Evolutionary conservation across 2,888 invertebrate species (phyloP), one percentile per base, ranked within the genome.

Genomic region (Standfussiana lucernea): DNA sequence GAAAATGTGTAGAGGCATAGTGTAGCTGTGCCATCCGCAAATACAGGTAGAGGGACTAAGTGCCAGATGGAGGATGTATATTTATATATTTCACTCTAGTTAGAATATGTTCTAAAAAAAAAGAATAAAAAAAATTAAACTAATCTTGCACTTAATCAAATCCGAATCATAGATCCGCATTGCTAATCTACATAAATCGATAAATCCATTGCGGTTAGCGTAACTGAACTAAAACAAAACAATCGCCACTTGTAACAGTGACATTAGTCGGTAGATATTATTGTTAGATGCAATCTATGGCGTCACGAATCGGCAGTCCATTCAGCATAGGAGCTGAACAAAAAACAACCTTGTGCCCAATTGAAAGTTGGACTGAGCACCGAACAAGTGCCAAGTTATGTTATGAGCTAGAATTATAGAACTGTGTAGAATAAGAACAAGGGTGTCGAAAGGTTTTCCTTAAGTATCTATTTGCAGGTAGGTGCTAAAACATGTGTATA

Each of bases 301-400:
- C 80, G 77, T 87, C 76, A 88, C 79, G 62, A 79, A 80, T 78
- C 35, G 74, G 32, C 72, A 35, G 64, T 62, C 75, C 75, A 83
- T 86, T 85, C 82, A 76, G 75, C 78, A 77, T 76, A 72, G 66
- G 72, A 75, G 72, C 59, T 79, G 78, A 50, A 83, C 75, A 87
- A 88, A 85, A 87, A 85, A 70, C 68, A 81, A 77, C 89, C 89
- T 89, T 89, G 85, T 70, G 68, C 73, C 59, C 71, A 61, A 84
- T 87, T 82, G 85, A 89, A 88, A 89, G 89, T 79, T 47, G 75
- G 37, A 53, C 72, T 72, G 32, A 66, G 72, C 47, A 21, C 65
- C 47, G 47, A 62, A 71, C 65, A 69, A 86, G 72, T 74, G 59
- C 64, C 45, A 42, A 47, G 45, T 50, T 76, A 37, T 53, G 79